Percentiles rank a stretch among this genome's conserved stretches.
phyloP scores from a whole-genome alignment of 2,797 vertebrate species.

The Borostomias antarcticus region DNA sequence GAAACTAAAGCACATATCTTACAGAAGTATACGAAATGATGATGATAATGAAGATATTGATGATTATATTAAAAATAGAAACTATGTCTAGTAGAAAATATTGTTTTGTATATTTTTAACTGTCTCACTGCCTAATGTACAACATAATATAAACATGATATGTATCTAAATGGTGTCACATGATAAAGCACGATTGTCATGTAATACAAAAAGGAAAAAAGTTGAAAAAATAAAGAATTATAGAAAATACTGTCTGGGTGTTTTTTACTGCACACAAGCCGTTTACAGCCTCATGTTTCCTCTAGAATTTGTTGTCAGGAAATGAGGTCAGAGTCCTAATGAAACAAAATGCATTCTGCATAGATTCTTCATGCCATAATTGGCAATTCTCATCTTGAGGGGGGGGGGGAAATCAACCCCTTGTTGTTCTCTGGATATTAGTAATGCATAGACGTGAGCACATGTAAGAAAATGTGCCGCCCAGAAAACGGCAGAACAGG shows the following conservation, averaged over 20 bases:
- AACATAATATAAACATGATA: constrained; percentile 97
- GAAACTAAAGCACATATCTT: constrained; percentile 95
- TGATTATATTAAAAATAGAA: constrained; percentile 85
- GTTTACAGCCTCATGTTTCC: constrained; percentile 33
- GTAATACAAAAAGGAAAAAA: constrained; percentile 90
- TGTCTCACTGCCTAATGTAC: constrained; percentile 99
- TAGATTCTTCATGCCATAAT: constrained; percentile 49
- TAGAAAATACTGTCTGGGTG: constrained; percentile 75
- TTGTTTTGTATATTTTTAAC: constrained; percentile 99
- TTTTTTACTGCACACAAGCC: constrained; percentile 56
- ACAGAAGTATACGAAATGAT: constrained; percentile 80
- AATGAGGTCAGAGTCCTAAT: constrained; percentile 66
- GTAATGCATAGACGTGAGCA: constrained; percentile 31
- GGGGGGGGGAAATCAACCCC: constrained; percentile 40
- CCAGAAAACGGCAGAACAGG: constrained; percentile 25
- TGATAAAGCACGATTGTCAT: constrained; percentile 96
- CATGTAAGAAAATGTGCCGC: constrained; percentile 27
- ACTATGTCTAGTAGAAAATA: constrained; percentile 97
- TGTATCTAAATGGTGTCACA: constrained; percentile 98
- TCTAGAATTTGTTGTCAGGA: constrained; percentile 35
- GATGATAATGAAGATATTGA: constrained; percentile 76
- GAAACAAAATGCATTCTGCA: constrained; percentile 40
- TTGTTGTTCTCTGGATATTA: constrained; percentile 36
- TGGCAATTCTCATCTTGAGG: constrained; percentile 45
- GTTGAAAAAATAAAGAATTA: constrained; percentile 89